phyloP scores from a whole-genome alignment of 2,113 vertebrate species.

The Dissostichus mawsoni region DNA sequence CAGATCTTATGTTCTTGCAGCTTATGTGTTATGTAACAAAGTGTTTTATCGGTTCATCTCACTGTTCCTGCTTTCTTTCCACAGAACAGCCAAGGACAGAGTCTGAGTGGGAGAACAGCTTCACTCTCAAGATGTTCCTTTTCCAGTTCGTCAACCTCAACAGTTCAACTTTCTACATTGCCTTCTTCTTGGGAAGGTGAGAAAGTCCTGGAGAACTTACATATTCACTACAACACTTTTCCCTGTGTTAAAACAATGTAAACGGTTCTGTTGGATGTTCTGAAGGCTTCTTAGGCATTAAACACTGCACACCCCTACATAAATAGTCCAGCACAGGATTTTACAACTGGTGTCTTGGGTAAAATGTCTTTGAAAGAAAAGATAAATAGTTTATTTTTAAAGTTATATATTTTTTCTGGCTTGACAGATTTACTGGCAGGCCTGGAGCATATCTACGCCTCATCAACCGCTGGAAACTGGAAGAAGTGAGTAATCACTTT shows the following conservation, averaged over 20 bases:
- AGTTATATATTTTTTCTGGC: neutral
- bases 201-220: conserved; percentile 6
- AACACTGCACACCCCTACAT: too few relatives aligned
- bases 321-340: too few relatives aligned
- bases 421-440: conserved; percentile 93
- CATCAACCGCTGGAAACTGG: conserved; percentile 95
- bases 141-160: conserved; percentile 99
- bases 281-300: too few relatives aligned
- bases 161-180: conserved; percentile 98
- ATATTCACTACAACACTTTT: neutral
- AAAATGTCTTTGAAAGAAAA: too few relatives aligned
- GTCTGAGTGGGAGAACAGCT: conserved; percentile 98
- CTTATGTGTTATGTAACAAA: neutral
- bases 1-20: neutral
- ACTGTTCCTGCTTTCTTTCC: conserved; percentile 21
- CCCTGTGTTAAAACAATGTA: too few relatives aligned
- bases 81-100: conserved; percentile 98
- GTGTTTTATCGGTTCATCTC: neutral
- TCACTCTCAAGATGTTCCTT: conserved; percentile 98
- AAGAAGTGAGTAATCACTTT: conserved; percentile 88
- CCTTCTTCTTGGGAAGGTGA: conserved; percentile 97
- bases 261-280: too few relatives aligned
- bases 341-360: neutral
- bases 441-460: conserved; percentile 94
- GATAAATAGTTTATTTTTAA: neutral